Percentiles rank a stretch among this genome's conserved stretches.
Conservation (phyloP, 2,797 vertebrate species). For the Crax fasciolata region DNA sequence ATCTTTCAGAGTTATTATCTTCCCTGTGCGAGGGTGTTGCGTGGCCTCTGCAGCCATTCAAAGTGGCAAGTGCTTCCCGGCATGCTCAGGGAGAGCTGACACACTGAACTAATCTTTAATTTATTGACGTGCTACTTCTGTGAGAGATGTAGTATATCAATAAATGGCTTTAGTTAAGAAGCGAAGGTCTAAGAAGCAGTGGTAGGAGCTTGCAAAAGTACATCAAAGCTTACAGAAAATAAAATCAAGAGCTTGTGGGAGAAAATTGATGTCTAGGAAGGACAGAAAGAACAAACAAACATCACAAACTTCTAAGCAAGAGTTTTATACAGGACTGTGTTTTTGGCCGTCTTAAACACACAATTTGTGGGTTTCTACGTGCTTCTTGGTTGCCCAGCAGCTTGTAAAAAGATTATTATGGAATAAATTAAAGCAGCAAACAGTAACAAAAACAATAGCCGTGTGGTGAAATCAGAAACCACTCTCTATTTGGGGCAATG, state of each 20-base stretch:
- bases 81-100: constrained; percentile 71
- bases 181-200: constrained; percentile 76
- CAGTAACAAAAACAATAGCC: neutral
- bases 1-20: constrained; percentile 37
- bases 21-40: constrained; percentile 9
- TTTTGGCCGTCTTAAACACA: neutral
- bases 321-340: neutral
- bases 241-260: constrained; percentile 68
- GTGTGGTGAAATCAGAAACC: neutral
- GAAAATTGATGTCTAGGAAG: constrained; percentile 74
- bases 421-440: neutral
- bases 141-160: constrained; percentile 77
- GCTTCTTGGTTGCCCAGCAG: neutral
- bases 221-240: constrained; percentile 75
- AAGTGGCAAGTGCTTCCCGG: constrained; percentile 67
- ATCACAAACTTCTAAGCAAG: constrained; percentile 57
- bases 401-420: neutral
- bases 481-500: neutral
- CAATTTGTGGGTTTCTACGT: neutral
- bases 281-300: constrained; percentile 68
- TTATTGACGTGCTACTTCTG: constrained; percentile 78
- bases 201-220: constrained; percentile 61
- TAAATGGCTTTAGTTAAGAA: constrained; percentile 80
- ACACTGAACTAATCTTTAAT: constrained; percentile 81
- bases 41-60: constrained; percentile 45